Evolutionary conservation across 2,888 invertebrate genomes (phyloP), one percentile per base, ranked within the genome.

Genomic region (Ligdia adustata): DNA sequence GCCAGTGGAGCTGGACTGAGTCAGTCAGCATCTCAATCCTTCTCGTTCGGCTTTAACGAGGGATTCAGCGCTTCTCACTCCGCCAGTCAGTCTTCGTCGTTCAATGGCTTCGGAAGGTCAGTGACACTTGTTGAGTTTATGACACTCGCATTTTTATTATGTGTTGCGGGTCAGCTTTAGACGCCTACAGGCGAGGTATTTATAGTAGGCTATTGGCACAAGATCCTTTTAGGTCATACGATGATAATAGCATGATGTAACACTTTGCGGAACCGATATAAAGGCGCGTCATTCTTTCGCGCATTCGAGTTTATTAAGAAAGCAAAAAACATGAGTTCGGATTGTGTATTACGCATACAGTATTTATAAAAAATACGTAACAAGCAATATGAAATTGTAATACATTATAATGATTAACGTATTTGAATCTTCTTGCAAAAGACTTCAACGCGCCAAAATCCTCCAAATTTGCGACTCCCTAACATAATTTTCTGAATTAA

Each of bases 21-120:
- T 48, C 90, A 90, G 11, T 77, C 90, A 0, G 90, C 90, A 0
- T 84, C 89, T 1, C 90, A 91, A 54, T 88, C 89, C 0, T 85
- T 90, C 63, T 82, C 88, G 0, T 85, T 90, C 41, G 90, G 90
- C n/a, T 89, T 88, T 57, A 85, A 79, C 42, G 82, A 90, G 55
- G 90, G 90, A 4, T 90, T 90, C 67, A 87, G 90, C 58, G 84
- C 86, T 14, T 90, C 90, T 2, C 91, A 91, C 26, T 86, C 91
- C 1, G 89, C 89, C 14, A 91, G 90, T 44, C 89, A 90, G 55
- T 77, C 91, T 5, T 77, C 90, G 0, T 88, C 90, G 3, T 89
- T 90, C 64, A 84, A 82, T 63, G 85, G 88, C 44, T 87, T 89
- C 50, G 83, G 86, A 69, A 82, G 83, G 90, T 90, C 64, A 79